Evolutionary conservation across 2,113 vertebrate genomes (phyloP).

Genomic region (Marmota flaviventris): DNA sequence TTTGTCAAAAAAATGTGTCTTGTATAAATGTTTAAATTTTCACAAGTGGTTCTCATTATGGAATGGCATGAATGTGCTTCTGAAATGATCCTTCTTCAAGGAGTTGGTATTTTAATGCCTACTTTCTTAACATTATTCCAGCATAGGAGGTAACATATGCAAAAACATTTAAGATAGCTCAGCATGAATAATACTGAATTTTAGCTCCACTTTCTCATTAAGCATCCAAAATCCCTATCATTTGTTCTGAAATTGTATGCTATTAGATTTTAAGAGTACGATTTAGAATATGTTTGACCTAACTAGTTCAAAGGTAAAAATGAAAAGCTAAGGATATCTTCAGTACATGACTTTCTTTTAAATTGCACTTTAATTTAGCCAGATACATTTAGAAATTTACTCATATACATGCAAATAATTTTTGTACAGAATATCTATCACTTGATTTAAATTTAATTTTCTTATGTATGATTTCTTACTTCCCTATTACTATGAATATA

Average conservation of each 20-base stretch:
- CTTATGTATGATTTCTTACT: background rate
- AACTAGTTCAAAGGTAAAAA: constrained; percentile 22
- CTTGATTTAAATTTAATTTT: constrained; percentile 69
- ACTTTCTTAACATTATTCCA: constrained; percentile 68
- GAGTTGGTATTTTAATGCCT: constrained; percentile 45
- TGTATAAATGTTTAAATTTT: constrained; percentile 70
- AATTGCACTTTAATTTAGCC: constrained; percentile 50
- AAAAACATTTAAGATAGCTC: constrained; percentile 47
- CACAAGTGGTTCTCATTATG: constrained; percentile 50
- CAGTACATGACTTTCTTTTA: constrained; percentile 26
- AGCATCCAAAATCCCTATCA: background rate
- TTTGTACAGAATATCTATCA: constrained; percentile 30
- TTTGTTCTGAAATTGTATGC: constrained; percentile 32
- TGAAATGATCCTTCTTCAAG: constrained; percentile 39
- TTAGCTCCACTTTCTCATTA: constrained; percentile 42
- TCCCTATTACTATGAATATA: constrained; percentile 25
- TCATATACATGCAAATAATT: constrained; percentile 57
- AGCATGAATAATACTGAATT: constrained; percentile 36
- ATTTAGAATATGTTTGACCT: constrained; percentile 8
- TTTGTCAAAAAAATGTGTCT: constrained; percentile 27
- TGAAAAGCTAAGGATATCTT: constrained; percentile 37
- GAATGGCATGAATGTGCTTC: constrained; percentile 42
- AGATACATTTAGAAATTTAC: constrained; percentile 16
- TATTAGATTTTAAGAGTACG: constrained; percentile 28
- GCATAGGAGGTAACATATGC: constrained; percentile 40